These are phyloP conservation scores for Bubalus kerabau DNA, from an alignment of 2,113 vertebrate species.

Conservation along the genomic window DNA sequence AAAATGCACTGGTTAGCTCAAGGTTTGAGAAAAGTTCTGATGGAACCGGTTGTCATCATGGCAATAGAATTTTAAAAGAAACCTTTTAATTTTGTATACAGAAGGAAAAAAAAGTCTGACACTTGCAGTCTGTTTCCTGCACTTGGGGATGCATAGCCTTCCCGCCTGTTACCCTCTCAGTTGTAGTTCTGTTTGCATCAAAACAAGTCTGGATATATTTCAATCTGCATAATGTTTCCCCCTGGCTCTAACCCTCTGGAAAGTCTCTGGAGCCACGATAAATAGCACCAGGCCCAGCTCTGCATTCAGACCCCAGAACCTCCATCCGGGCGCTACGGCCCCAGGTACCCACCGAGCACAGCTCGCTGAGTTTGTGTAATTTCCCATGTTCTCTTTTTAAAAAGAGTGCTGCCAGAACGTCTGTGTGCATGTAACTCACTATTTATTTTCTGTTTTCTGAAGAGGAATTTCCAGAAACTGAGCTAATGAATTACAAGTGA, in stretches of 20 bases:
- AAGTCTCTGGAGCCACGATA: neutral
- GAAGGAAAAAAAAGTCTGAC: neutral
- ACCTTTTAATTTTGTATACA: neutral
- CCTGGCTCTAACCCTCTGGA: neutral
- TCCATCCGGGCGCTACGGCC: neutral
- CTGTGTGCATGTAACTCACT: neutral
- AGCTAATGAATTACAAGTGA: neutral
- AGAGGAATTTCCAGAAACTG: neutral
- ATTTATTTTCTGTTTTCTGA: too few relatives aligned
- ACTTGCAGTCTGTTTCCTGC: neutral
- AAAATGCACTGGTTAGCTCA: neutral
- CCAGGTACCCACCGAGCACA: fast-evolving
- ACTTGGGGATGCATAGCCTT: neutral
- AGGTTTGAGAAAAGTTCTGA: neutral
- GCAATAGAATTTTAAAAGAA: neutral
- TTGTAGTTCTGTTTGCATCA: neutral
- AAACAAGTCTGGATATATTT: neutral
- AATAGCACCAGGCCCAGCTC: neutral
- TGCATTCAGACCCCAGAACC: neutral
- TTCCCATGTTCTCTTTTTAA: neutral
- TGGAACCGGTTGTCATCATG: neutral
- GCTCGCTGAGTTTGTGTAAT: too few relatives aligned
- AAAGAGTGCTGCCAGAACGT: neutral
- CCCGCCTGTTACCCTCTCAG: neutral
- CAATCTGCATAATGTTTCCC: neutral